These are phyloP conservation scores for Bos javanicus DNA, from an alignment of 2,113 vertebrate genomes.

Conservation along the genomic window DNA sequence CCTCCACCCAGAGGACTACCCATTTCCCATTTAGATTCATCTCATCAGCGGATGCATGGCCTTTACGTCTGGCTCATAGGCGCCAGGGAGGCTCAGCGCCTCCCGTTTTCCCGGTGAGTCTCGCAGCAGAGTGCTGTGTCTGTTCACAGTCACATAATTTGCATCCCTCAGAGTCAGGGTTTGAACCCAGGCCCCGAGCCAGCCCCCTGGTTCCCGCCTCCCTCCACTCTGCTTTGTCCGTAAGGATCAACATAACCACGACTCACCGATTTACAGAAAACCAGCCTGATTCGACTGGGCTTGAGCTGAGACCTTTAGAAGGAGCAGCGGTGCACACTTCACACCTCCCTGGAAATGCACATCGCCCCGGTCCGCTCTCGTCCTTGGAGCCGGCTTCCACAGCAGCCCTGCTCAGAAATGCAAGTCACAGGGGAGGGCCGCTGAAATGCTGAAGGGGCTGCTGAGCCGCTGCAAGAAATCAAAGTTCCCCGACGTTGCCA, in stretches of 20 bases:
- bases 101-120: neutral
- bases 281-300: fast-evolving
- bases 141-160: fast-evolving
- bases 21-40: fast-evolving
- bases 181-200: neutral
- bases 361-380: fast-evolving
- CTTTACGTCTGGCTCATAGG: fast-evolving
- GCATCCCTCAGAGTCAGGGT: fast-evolving
- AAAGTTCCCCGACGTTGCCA: constrained; percentile 34
- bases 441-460: neutral
- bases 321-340: neutral
- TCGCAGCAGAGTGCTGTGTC: fast-evolving
- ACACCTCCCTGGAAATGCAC: neutral
- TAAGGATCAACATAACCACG: no score
- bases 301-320: neutral
- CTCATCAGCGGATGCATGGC: fast-evolving
- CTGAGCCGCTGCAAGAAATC: neutral
- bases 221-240: fast-evolving
- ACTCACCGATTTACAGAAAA: neutral
- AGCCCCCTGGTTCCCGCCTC: fast-evolving
- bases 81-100: fast-evolving
- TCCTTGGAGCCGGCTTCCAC: neutral
- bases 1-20: neutral
- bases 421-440: neutral
- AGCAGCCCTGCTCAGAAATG: neutral